Evolutionary conservation across 2,113 vertebrate genomes (phyloP).

Genomic region (Brachyhypopomus occidentalis): DNA sequence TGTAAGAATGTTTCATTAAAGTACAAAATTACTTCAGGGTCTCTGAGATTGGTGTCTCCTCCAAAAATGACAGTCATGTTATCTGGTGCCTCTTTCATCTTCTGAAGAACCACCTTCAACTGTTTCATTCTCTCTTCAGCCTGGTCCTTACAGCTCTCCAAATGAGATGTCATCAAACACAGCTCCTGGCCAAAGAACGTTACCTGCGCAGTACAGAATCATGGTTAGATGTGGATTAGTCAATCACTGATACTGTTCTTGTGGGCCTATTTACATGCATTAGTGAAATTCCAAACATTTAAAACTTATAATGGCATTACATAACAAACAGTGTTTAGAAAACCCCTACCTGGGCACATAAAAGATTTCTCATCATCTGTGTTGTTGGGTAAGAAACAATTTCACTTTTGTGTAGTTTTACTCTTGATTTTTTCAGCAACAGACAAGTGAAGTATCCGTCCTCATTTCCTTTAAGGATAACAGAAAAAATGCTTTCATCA

Average conservation of each 20-base stretch:
- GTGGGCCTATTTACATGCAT: not conserved
- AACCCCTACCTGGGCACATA: constrained; percentile 79
- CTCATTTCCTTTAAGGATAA: constrained; percentile 75
- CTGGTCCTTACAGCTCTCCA: constrained; percentile 90
- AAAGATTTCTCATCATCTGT: constrained; percentile 92
- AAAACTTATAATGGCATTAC: not conserved
- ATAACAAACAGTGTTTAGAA: not conserved
- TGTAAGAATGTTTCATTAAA: not conserved
- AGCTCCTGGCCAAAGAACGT: constrained; percentile 79
- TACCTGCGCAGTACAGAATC: constrained; percentile 69
- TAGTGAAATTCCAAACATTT: not conserved
- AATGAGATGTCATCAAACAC: constrained; percentile 92
- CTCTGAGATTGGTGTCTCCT: constrained; percentile 94
- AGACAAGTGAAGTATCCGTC: constrained; percentile 88
- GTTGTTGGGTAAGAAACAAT: constrained; percentile 83
- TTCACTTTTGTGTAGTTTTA: constrained; percentile 82
- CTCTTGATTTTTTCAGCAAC: constrained; percentile 89
- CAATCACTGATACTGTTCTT: not conserved
- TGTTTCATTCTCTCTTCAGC: constrained; percentile 83
- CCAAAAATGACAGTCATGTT: constrained; percentile 87
- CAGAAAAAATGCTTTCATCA: not conserved
- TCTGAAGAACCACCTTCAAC: constrained; percentile 75
- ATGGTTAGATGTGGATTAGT: not conserved
- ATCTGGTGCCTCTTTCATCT: constrained; percentile 76
- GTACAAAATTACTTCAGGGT: constrained; percentile 78